Base-by-base conservation (phyloP, 37 sponge, comb jelly and placozoan genomes). In the Aphrocallistes beatrix region DNA sequence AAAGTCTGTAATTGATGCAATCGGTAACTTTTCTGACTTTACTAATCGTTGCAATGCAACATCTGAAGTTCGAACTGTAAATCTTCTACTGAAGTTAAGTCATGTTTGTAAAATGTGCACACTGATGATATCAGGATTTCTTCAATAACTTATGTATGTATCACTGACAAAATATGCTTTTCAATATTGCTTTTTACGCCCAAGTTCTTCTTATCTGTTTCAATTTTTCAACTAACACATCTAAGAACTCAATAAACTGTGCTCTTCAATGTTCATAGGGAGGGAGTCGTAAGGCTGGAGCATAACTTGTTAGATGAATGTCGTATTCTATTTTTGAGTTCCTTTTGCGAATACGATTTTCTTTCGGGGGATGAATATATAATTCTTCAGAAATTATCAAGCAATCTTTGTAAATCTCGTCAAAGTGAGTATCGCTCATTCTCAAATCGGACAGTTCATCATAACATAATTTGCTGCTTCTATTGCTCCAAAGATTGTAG, bases 331-430 rank as follows among this genome's bases (percentile, higher is more conserved):
- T 60, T 60, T 30, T 60, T 60, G 75, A 60, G n/a, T 60, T 60
- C 75, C 25, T 60, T 60, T 60, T 60, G 75, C 75, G 75, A 13
- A 60, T 13, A 60, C 45, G 75, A 60, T 60, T 60, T 60, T 60
- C 8, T 60, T 60, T 60, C 21, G 25, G 75, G n/a, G 75, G 34
- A 60, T 60, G 75, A 60, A 60, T 60, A 60, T 60, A 19, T 60
- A 60, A 60, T 60, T 60, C 75, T 60, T 28, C 75, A 21, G 34
- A 60, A 60, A 60, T 60, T 60, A 25, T 60, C 75, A 60, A 60
- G n/a, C 75, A 60, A 60, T 60, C 75, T 60, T 60, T 60, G 75
- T 60, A 60, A 60, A 60, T 60, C 75, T 60, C 75, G 75, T 60
- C 75, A 60, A 60, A 60, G 75, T 60, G 75, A 60, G 75, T 60